Evolutionary conservation across 2,797 vertebrate species (phyloP), one percentile per base, ranked within the genome.

Genomic region (Apogon talboti): DNA sequence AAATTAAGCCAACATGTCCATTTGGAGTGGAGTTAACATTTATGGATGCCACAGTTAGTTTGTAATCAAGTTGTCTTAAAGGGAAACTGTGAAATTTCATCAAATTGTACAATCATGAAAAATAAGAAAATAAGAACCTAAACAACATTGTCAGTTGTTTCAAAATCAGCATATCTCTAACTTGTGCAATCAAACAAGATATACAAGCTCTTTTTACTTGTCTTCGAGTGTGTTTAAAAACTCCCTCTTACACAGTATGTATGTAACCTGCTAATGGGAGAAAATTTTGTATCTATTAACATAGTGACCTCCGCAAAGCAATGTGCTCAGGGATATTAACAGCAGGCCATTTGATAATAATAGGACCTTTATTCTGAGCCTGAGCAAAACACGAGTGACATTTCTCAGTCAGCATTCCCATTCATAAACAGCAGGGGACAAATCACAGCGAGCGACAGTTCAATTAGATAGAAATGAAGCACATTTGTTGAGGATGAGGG

Each of bases 341-440:
- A 84, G 81, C 74, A 12, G 83, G 83, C 71, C 71, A 49, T 81
- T 73, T 65, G 70, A 74, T 82, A 62, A 79, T 87, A 87, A 91
- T 87, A 85, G 81, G 77, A 74, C 75, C 83, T 88, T 90, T 88
- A 89, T 87, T 88, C 86, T 74, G 75, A 87, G 84, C 66, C 67
- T 51, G 61, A 89, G 81, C 73, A 69, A 76, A 82, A 87, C 87
- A 79, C 81, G 84, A 90, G 87, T 84, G 79, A 79, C 87, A 87
- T 86, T 85, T 90, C 85, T 47, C 87, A 75, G 84, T 38, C 62
- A 71, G 81, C 45, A 70, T 75, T 89, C 83, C 76, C 87, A 75
- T 86, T 88, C 89, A 83, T 66, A 74, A 76, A 74, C 90, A 81
- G 89, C 65, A 4, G 83, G 87, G 71, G 78, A 84, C 87, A 85